Evolutionary conservation across 2,797 vertebrate species (phyloP), one percentile per base, ranked within the genome.

Genomic region (Oophaga sylvatica): DNA sequence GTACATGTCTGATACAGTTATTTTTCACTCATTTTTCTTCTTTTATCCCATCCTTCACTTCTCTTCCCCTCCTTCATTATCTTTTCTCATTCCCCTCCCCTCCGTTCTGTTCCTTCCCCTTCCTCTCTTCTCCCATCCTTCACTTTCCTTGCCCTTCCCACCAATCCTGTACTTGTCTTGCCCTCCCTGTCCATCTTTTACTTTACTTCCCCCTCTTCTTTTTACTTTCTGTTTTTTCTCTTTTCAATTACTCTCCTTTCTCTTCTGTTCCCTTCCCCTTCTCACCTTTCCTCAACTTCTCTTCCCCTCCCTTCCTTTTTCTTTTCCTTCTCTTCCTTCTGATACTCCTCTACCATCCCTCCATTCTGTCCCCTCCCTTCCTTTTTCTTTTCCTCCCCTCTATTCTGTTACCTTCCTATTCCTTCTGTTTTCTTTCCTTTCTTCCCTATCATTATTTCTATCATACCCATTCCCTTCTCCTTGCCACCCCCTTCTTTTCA

Each of bases 391-490:
- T 48, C 2, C 13, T 57, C 11, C 8, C 26, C 26, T 26, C 8
- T 19, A 22, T 57, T 12, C 5, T 15, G 5, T 13, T 57, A 12
- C 13, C 9, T 57, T 15, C 56, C 6, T 10, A 5, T n/a, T 11
- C 22, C 22, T 7, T 63, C 9, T 5, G 3, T 20, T n/a, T 63
- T 20, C 62, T n/a, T n/a, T n/a, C 26, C 5, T 11, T 5, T 9
- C 8, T 5, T 10, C 1, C 5, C 22, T 4, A 3, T 63, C 62
- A 22, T 8, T 7, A 1, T n/a, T n/a, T 5, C 22, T 1, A 1
- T 20, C 62, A 2, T 63, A 6, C 20, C 22, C 22, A 0, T 17
- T 2, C 11, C 11, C 63, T 67, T 10, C 7, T 7, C 62, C 15
- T 29, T 13, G 26, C 15, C 63, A 0, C 2, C 11, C 3, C 0